Percentiles rank a stretch among this genome's conserved stretches.
phyloP scores from a whole-genome alignment of 1,140 invertebrate species.

The Condylostylus longicornis region DNA sequence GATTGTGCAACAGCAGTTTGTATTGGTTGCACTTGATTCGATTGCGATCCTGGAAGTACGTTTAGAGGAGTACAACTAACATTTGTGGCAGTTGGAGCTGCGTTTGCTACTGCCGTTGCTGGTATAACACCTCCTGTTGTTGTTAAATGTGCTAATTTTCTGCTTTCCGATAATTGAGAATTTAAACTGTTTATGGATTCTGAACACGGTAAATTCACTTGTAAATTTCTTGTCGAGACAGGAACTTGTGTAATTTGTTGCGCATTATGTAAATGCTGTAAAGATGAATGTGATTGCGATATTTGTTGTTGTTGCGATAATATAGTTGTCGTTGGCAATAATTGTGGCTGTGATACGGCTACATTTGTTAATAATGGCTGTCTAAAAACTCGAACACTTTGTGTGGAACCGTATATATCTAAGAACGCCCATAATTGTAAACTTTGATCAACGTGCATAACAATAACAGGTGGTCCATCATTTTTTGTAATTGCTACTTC shows the following conservation, averaged over 20 bases:
- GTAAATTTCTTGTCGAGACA: constrained; percentile 27
- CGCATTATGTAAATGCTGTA: not conserved
- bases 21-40: not conserved
- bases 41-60: too few species aligned
- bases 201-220: constrained; percentile 29
- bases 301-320: too few species aligned
- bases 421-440: constrained; percentile 86
- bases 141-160: constrained; percentile 23
- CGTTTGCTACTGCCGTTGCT: not conserved
- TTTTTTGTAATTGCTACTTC: constrained; percentile 84
- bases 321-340: constrained; percentile 12
- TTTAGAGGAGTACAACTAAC: too few species aligned
- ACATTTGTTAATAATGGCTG: constrained; percentile 26
- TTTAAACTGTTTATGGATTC: constrained; percentile 38
- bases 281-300: not conserved
- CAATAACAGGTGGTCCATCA: constrained; percentile 56
- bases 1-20: constrained; percentile 14
- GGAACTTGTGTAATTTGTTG: constrained; percentile 2
- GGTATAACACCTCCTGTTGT: constrained; percentile 7
- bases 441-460: constrained; percentile 91
- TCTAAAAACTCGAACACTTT: constrained; percentile 58
- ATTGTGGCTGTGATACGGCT: constrained; percentile 24
- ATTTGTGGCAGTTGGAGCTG: not conserved
- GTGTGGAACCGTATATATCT: constrained; percentile 88
- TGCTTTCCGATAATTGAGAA: constrained; percentile 22